phyloP scores from a whole-genome alignment of 2,797 vertebrate genomes.

The Tarsius wallacei region DNA sequence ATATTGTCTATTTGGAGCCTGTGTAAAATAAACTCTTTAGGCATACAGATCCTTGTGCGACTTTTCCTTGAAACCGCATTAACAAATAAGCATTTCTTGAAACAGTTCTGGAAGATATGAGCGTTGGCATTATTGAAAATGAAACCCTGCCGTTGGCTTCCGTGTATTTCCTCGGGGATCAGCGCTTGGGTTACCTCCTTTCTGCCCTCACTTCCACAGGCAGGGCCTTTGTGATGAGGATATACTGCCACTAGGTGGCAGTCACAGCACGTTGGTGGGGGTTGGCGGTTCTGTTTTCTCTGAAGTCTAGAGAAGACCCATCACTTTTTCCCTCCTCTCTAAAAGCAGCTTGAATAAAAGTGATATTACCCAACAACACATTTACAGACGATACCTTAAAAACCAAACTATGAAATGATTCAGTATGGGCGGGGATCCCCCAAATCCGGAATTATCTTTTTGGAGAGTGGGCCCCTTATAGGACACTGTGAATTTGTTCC shows the following conservation, averaged over 20 bases:
- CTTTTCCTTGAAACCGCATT: not conserved
- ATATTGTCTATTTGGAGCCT: not conserved
- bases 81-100: not conserved
- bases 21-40: not conserved
- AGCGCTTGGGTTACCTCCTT: too few species aligned
- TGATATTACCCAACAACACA: not conserved
- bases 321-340: not conserved
- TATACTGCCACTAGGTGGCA: slow-evolving; percentile 77
- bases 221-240: slow-evolving; percentile 18
- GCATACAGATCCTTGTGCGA: not conserved
- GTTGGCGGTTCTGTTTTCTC: not conserved
- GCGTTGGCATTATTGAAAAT: not conserved
- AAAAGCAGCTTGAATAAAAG: not conserved
- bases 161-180: not conserved
- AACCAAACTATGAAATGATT: not conserved
- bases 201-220: rapidly evolving
- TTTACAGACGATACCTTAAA: not conserved
- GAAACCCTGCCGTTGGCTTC: not conserved
- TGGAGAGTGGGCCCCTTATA: too few species aligned
- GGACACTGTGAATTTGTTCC: too few species aligned
- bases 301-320: not conserved
- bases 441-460: too few species aligned
- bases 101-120: not conserved
- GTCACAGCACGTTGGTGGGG: not conserved
- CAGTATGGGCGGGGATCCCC: not conserved